Conservation (phyloP, 2,888 invertebrate genomes). For the Saturnia japonica region DNA sequence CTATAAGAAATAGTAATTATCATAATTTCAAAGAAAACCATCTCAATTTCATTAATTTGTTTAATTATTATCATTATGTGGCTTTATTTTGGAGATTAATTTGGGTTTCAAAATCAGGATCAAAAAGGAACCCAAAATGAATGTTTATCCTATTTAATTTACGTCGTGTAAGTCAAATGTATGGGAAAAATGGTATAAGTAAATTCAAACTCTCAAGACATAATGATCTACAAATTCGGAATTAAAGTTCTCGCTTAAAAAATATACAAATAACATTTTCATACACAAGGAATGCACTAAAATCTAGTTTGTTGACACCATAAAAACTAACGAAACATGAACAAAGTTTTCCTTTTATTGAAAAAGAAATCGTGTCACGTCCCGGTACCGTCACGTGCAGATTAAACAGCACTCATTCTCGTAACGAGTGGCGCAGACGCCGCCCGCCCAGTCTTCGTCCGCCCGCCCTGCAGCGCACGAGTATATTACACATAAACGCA, state of each 20-base stretch:
- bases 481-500: slow-evolving; percentile 41
- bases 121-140: neutral
- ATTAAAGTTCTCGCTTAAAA: neutral
- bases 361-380: slow-evolving; percentile 23
- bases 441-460: slow-evolving; percentile 77
- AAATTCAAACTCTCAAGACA: neutral
- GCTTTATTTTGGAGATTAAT: neutral
- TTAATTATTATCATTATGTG: neutral
- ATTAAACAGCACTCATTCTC: slow-evolving; percentile 26
- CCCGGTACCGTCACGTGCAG: slow-evolving; percentile 37
- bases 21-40: neutral
- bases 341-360: slow-evolving; percentile 1
- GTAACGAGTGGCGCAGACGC: slow-evolving; percentile 50
- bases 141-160: neutral
- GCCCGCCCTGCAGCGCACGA: slow-evolving; percentile 73
- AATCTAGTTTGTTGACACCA: slow-evolving; percentile 9
- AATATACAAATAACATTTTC: slow-evolving; percentile 1
- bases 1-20: neutral
- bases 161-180: neutral
- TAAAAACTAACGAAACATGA: slow-evolving; percentile 13
- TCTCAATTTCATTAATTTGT: neutral
- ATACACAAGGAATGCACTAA: slow-evolving; percentile 1
- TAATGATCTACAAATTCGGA: neutral
- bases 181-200: neutral
- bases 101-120: neutral